phyloP scores from a whole-genome alignment of 2,797 vertebrate genomes.

The Sebastes dallii region DNA sequence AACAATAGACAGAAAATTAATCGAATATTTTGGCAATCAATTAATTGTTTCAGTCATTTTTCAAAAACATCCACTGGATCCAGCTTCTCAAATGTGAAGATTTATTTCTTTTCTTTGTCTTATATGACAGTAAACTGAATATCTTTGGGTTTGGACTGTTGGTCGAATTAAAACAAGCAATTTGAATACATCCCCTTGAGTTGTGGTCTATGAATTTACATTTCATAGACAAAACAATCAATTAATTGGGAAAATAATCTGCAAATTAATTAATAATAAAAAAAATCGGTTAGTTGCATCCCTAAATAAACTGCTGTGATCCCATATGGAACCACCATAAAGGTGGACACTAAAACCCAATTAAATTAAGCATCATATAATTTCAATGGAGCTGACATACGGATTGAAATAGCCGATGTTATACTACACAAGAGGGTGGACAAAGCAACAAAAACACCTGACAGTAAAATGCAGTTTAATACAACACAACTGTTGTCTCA shows the following conservation, averaged over 20 bases:
- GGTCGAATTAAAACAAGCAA: neutral
- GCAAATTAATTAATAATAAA: neutral
- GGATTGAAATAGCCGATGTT: neutral
- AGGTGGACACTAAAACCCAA: neutral
- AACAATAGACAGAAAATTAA: neutral
- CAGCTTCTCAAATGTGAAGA: neutral
- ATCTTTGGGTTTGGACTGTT: neutral
- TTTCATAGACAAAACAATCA: neutral
- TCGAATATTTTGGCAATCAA: neutral
- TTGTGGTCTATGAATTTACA: neutral
- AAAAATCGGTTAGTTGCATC: neutral
- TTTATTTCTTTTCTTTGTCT: neutral
- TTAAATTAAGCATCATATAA: neutral
- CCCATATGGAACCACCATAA: neutral
- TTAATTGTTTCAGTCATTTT: neutral
- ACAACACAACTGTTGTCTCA: neutral
- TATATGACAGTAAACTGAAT: neutral
- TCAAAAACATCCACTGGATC: neutral
- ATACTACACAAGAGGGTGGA: neutral
- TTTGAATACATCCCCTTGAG: neutral
- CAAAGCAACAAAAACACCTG: neutral
- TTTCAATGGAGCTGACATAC: neutral
- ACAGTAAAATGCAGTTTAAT: neutral
- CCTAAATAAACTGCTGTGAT: neutral
- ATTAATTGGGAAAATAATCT: neutral